A percentile compares a stretch with the other conserved stretches of the same genome.
These are phyloP conservation scores for Ciona savignyi DNA, from an alignment of 23 tunicate genomes.

Conservation along the genomic window DNA sequence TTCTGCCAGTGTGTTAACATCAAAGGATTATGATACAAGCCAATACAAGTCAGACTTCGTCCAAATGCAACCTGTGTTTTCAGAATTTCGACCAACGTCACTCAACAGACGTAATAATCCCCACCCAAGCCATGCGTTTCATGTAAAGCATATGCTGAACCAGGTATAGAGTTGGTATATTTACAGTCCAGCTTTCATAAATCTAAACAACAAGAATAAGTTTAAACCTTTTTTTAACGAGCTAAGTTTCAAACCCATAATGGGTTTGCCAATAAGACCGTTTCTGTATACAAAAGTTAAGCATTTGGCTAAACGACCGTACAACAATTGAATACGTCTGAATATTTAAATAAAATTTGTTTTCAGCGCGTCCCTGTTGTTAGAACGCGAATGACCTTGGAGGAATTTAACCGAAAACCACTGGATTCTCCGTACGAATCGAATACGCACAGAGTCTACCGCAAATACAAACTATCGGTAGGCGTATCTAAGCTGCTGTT, in stretches of 20 bases:
- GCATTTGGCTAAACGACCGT: no score
- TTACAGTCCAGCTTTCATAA: no score
- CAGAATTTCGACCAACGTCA: slow-evolving; percentile 64
- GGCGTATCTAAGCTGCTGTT: no score
- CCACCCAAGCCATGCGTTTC: slow-evolving; percentile 70
- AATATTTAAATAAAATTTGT: no score
- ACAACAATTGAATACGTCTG: no score
- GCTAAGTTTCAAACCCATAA: no score
- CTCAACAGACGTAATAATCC: slow-evolving; percentile 72
- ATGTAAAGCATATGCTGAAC: slow-evolving; percentile 51
- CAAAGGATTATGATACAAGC: slow-evolving; percentile 23
- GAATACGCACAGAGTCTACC: slow-evolving; percentile 56
- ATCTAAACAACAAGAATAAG: no score
- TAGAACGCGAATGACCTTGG: slow-evolving; percentile 70
- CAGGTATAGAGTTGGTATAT: slow-evolving; percentile 49
- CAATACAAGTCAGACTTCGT: slow-evolving; percentile 65
- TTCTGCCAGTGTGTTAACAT: neutral
- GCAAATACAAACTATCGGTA: slow-evolving; percentile 52
- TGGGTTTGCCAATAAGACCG: no score
- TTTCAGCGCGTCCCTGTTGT: slow-evolving; percentile 72
- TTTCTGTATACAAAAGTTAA: no score
- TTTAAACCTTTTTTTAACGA: no score
- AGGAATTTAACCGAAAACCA: slow-evolving; percentile 51
- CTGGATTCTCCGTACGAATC: slow-evolving; percentile 59
- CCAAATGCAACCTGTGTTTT: slow-evolving; percentile 30